Base-by-base conservation (phyloP, 2,113 vertebrate species). In the Grammomys surdaster region DNA sequence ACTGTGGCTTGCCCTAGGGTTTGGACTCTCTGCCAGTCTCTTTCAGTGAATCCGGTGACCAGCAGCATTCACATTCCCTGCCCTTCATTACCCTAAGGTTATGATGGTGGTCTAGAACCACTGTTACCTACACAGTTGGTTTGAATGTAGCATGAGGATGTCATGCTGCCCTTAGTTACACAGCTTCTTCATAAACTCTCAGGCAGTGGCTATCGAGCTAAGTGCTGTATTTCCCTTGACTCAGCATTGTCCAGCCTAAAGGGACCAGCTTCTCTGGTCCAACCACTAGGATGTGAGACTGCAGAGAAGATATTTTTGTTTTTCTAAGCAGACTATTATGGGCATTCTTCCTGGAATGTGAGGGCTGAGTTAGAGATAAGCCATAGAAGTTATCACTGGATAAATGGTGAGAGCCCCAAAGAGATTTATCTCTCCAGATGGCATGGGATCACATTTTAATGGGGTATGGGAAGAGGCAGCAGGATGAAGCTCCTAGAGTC, bases 41-140 rank as follows among this genome's bases (percentile, higher is more conserved):
- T 96, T 95, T 40, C 28, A 82, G 36, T 69, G 93, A 91, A 36
- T 75, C 72, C 46, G 82, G 69, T 72, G 60, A 90, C 46, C 72
- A 73, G 75, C 16, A 87, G n/a, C 48, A 75, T 90, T 94, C 33
- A 33, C 54, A 90, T 40, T 90, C 84, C 20, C 40, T 40, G 11
- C 26, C 33, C n/a, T 51, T 40, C 43, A 5, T 13, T 92, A 11
- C 77, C 60, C 69, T 77, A 85, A 76, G 19, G 12, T 22, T 3
- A 5, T 60, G 40, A 46, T 77, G 70, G 5, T 86, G 0, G 3
- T 82, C 56, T 91, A 78, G 89, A 89, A 81, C 22, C 33, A 11
- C 36, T 89, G 26, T 46, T 58, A 69, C 65, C 81, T 77, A 51
- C 54, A 31, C 33, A 70, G 0, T 73, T 65, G 56, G 46, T 58